These are phyloP conservation scores for Leptopilina boulardi DNA, from an alignment of 1,140 invertebrate genomes.

Conservation along the genomic window DNA sequence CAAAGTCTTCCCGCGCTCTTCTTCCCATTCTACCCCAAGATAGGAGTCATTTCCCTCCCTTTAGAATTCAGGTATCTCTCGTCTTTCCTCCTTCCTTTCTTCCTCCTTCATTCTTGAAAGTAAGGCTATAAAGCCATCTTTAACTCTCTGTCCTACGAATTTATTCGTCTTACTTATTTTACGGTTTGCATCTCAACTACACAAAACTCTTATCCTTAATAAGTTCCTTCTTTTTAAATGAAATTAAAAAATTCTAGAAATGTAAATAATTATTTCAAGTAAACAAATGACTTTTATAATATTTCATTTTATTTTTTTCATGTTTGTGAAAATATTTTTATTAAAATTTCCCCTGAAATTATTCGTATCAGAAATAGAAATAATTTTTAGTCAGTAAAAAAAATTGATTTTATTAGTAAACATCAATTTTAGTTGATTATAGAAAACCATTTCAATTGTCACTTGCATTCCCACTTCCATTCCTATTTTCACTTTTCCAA, in stretches of 20 bases:
- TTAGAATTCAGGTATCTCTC: conserved; percentile 67
- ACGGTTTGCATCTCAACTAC: conserved; percentile 20
- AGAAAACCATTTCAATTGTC: no score
- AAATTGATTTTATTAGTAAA: no score
- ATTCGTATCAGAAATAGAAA: no score
- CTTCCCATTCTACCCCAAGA: conserved; percentile 49
- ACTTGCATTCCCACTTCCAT: no score
- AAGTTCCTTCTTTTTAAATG: background rate
- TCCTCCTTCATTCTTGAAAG: conserved; percentile 52
- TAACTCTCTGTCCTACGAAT: conserved; percentile 47
- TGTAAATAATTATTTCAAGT: background rate
- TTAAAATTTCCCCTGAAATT: no score
- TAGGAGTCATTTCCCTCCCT: conserved; percentile 59
- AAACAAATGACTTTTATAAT: background rate
- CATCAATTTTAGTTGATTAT: no score
- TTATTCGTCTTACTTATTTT: conserved; percentile 22
- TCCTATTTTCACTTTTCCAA: no score
- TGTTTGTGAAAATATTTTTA: no score
- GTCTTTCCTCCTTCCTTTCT: conserved; percentile 48
- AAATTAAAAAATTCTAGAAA: conserved; percentile 15
- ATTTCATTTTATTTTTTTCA: no score
- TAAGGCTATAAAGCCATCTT: conserved; percentile 60
- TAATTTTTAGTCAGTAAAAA: no score
- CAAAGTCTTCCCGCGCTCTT: conserved; percentile 61
- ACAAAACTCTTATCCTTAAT: background rate